Conservation (phyloP, 2,797 vertebrate genomes). For the Neomorphus geoffroyi region DNA sequence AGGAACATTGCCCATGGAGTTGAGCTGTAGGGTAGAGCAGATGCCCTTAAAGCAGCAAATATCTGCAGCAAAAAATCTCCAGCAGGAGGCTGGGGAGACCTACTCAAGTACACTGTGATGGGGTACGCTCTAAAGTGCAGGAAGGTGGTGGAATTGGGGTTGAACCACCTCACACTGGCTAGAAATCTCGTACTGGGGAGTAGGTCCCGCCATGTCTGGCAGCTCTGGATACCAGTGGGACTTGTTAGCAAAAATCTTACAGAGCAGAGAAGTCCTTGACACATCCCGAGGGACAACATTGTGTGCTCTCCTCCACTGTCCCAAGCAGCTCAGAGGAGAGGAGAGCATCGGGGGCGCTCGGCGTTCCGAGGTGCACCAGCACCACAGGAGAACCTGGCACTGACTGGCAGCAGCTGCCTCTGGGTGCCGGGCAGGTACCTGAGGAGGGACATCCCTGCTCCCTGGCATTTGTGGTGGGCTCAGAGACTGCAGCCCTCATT, state of each 20-base stretch:
- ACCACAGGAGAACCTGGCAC: not conserved
- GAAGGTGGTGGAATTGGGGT: not conserved
- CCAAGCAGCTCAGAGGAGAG: not conserved
- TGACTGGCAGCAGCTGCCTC: rapidly evolving
- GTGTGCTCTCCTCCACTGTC: not conserved
- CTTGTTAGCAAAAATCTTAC: not conserved
- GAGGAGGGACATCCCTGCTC: not conserved
- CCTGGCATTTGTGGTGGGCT: no score
- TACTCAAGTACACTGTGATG: no score
- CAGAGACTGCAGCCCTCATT: not conserved
- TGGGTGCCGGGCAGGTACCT: not conserved
- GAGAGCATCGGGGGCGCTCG: no score
- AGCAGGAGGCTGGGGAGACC: not conserved
- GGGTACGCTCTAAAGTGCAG: not conserved
- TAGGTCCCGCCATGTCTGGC: not conserved
- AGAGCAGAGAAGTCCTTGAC: not conserved
- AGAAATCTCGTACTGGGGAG: not conserved
- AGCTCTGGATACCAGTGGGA: not conserved
- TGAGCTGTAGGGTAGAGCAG: not conserved
- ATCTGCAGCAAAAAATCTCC: not conserved
- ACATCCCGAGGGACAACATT: not conserved
- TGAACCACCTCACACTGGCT: not conserved
- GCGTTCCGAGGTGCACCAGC: rapidly evolving
- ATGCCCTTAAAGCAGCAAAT: not conserved
- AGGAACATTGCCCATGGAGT: not conserved